Base-by-base conservation (phyloP, 2,113 vertebrate genomes). In the Megaptera novaeangliae region DNA sequence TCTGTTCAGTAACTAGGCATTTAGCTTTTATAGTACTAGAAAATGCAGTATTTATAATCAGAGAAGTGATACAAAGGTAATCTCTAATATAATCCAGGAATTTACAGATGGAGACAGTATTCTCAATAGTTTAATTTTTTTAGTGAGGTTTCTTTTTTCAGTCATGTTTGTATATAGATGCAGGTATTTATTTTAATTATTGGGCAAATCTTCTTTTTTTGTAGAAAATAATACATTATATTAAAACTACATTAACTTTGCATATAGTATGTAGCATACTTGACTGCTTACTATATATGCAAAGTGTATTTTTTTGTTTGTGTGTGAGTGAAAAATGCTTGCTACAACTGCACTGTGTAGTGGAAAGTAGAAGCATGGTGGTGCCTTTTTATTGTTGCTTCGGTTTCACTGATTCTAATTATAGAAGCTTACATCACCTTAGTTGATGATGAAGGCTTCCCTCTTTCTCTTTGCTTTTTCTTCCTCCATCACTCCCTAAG, bases 371-470 rank as follows among this genome's bases (percentile, higher is more conserved):
- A 98, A 98, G 97, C 97, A 27, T 87, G 94, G 52, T 96, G 95
- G 88, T 98, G 98, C 95, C 97, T 98, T 98, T 98, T 98, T 98
- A 98, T 99, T 99, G 98, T 99, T 99, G 98, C 98, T 98, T 98
- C 95, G 98, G 97, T 98, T 98, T 97, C 91, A 97, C 98, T 98
- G 98, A 80, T 98, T 98, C 99, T 99, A 99, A 99, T 99, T 99
- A 99, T 99, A 99, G 99, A 99, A 98, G 99, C 99, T 99, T 99
- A 99, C 99, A 99, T 99, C 99, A 99, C 98, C 99, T 98, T 98
- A 74, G 98, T 98, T 98, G 98, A 75, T 99, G 98, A 99, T 99
- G 99, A 99, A 99, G 98, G 99, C 98, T 99, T 98, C 98, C 98
- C 97, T 98, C 98, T 97, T 97, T 96, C 97, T 89, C 95, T 97